Base-by-base conservation (phyloP, 2,113 vertebrate genomes). In the Salvator merianae region DNA sequence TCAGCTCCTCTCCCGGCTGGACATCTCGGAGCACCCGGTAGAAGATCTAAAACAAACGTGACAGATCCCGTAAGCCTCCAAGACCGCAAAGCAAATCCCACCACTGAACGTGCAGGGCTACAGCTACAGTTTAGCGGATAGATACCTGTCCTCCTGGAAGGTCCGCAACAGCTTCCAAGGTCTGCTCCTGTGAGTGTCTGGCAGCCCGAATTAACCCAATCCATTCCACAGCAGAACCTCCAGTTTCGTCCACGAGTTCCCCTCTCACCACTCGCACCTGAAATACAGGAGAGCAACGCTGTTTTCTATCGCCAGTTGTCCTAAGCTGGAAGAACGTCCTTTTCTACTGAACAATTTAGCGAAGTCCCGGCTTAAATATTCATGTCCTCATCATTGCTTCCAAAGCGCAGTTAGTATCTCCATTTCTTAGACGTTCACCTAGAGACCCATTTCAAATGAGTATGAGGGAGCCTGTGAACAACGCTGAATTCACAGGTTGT, bases 101-200 rank as follows among this genome's bases (percentile, higher is more conserved):
- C 66, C 12, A 59, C 30, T 24, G 12, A 14, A 30, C 89, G 18
- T 78, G 73, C 13, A 13, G 32, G 16, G 12, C 1, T 24, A 20
- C 4, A 18, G 55, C 55, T 59, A 16, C 47, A 7, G 80, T 10
- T 0, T 0, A 28, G 77, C 50, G 87, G 63, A 20, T 81, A 18
- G 81, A 92, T 97, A 99, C 99, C 98, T 99, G 99, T 97, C 98
- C 98, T 75, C 98, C 98, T 70, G 98, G 99, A 93, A 98, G 94
- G 83, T 99, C 99, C 18, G 98, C 97, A 89, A 98, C 95, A 20
- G 98, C 99, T 93, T 99, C 98, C 84, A 99, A 94, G 81, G 98
- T 99, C 91, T 99, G 98, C 89, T 99, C 99, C 86, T 99, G 98
- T 47, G 95, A 94, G 94, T 97, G 99, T 91, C 98, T 97, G 89